phyloP scores from a whole-genome alignment of 2,797 vertebrate species.

The Telmatherina bonti region DNA sequence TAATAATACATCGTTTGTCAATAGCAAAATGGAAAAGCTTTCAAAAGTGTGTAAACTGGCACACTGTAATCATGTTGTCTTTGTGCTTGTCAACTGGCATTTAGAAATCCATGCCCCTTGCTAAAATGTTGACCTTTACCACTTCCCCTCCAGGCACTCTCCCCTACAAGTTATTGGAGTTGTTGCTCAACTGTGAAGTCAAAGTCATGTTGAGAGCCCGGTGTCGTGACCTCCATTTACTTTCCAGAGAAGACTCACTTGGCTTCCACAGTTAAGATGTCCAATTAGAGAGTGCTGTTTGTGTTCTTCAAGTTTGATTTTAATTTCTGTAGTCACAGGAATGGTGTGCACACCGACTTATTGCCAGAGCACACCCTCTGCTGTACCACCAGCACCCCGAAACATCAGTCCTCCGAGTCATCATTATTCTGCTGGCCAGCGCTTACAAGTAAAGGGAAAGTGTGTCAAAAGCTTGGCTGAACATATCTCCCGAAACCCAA shows the following conservation, averaged over 20 bases:
- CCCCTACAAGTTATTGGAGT: conserved; percentile 76
- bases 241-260: conserved; percentile 74
- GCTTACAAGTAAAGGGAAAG: conserved; percentile 58
- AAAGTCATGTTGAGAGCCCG: conserved; percentile 72
- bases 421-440: conserved; percentile 66
- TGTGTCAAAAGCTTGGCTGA: conserved; percentile 64
- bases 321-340: conserved; percentile 64
- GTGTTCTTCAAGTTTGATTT: conserved; percentile 69
- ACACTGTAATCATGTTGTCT: conserved; percentile 74
- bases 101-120: conserved; percentile 74
- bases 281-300: conserved; percentile 81
- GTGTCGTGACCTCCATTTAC: conserved; percentile 83
- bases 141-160: conserved; percentile 60
- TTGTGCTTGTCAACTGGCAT: conserved; percentile 75
- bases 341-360: conserved; percentile 30
- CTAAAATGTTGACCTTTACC: conserved; percentile 78
- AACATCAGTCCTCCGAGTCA: conserved; percentile 63
- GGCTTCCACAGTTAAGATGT: conserved; percentile 77
- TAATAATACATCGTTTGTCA: conserved; percentile 74
- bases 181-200: conserved; percentile 79
- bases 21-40: conserved; percentile 63
- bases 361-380: conserved; percentile 38
- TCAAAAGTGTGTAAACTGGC: conserved; percentile 55
- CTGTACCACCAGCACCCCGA: conserved; percentile 15
- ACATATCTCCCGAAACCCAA: conserved; percentile 25